phyloP scores from a whole-genome alignment of 2,888 invertebrate genomes.

The Cecidostiba fungosa region DNA sequence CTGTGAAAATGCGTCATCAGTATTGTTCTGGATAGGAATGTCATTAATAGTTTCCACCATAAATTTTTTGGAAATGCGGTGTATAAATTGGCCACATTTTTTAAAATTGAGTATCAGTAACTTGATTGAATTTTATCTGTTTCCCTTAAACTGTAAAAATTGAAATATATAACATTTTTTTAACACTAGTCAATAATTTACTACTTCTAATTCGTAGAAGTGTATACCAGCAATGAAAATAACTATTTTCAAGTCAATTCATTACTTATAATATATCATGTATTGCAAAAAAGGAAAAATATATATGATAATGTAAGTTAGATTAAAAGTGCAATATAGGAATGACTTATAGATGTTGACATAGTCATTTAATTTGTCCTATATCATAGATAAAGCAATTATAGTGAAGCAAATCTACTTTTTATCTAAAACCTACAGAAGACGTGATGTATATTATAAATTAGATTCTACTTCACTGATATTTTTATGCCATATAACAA shows the following conservation, averaged over 20 bases:
- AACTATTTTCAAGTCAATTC: slow-evolving; percentile 18
- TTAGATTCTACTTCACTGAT: slow-evolving; percentile 27
- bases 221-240: slow-evolving; percentile 48
- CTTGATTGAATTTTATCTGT: slow-evolving; percentile 35
- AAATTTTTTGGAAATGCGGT: slow-evolving; percentile 15
- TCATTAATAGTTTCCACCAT: slow-evolving; percentile 32
- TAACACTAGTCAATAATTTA: slow-evolving; percentile 46
- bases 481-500: slow-evolving; percentile 13
- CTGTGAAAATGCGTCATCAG: slow-evolving; percentile 35
- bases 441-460: slow-evolving; percentile 29
- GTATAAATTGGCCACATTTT: slow-evolving; percentile 8
- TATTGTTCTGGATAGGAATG: slow-evolving; percentile 59
- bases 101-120: slow-evolving; percentile 32
- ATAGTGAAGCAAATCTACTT: neutral
- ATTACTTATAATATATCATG: slow-evolving; percentile 20
- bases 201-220: slow-evolving; percentile 38
- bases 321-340: neutral
- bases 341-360: slow-evolving; percentile 6
- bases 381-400: slow-evolving; percentile 12
- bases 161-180: slow-evolving; percentile 35
- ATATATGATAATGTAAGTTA: neutral
- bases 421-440: slow-evolving; percentile 45
- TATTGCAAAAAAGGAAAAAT: slow-evolving; percentile 24
- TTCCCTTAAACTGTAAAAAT: slow-evolving; percentile 21
- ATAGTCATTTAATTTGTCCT: slow-evolving; percentile 26